Evolutionary conservation across 2,113 vertebrate species (phyloP), one percentile per base, ranked within the genome.

Genomic region (Archocentrus centrarchus): DNA sequence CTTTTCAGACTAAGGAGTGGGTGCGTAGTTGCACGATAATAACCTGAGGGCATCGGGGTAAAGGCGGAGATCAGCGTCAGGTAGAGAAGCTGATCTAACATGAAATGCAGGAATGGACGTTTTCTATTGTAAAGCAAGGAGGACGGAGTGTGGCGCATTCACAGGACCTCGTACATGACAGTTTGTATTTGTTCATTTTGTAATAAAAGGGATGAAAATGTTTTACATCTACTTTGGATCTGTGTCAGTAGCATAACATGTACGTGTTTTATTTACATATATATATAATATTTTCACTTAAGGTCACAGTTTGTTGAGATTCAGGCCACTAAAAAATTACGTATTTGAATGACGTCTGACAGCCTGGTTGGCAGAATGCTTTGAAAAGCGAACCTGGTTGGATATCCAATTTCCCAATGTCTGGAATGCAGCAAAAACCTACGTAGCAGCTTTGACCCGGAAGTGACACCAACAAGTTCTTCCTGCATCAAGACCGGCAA

Each of bases 401-500:
- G 10, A 5, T 15, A 2, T 15, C 14, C 44, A 13, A 15, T 15
- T 70, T 70, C 66, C 44, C 22, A 63, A 13, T 57, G 11, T 4
- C 18, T 1, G 14, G 14, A 76, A 44, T 35, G 64, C n/a, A 8
- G 14, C 66, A 53, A 3, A 70, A 53, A 24, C 3, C 11, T 32
- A 39, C 73, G 77, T 76, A 41, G 6, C 37, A 3, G 3, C 53
- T 47, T 9, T 89, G 86, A 93, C 91, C 95, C 94, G 96, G 96
- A 96, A 96, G 92, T 92, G 83, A 92, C 70, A 14, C 66, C 47
- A 57, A 63, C 24, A 83, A 93, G 41, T 73, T 9, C 91, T 96
- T 98, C 97, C 97, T 97, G 96, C 92, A 94, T 91, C 90, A 86
- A 88, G 88, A 94, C 97, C 95, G 96, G 97, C 96, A 97, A 96